Base-by-base conservation (phyloP, 2,797 vertebrate species). In the Sparus aurata region DNA sequence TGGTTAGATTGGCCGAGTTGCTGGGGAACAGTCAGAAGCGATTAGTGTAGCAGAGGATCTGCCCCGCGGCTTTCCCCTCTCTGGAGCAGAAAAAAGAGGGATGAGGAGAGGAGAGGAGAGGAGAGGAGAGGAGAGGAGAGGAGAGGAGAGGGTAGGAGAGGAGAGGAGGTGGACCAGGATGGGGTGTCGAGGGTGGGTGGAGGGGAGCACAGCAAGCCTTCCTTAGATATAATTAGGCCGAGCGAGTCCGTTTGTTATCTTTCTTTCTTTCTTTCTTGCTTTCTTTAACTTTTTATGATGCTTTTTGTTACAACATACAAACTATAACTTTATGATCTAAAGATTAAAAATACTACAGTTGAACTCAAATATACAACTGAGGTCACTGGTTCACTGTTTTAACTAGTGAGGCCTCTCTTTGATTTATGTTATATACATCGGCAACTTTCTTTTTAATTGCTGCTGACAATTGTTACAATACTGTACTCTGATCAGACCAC, bases 1-100 rank as follows among this genome's bases (percentile, higher is more conserved):
- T 87, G 81, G 82, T 87, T 88, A 87, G 90, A 94, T 88, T 80
- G 90, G 90, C 87, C 52, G 78, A 92, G 89, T 91, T 93, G 92
- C 91, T 74, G 85, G 80, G 85, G 87, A 94, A 91, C 94, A 92
- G 94, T 95, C 94, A 94, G 89, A 93, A 94, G 73, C 84, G 84
- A 95, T 95, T 94, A 95, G 92, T 93, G 91, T 90, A 79, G 89
- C 65, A 23, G 68, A 84, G 82, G 89, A 92, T 91, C 87, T 93
- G 93, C 93, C 94, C 93, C 2, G 88, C 85, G 91, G 94, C 91
- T 85, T 73, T 87, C 67, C 82, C 76, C 85, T 87, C 89, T 89
- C 77, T 84, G 76, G 84, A 86, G 88, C 82, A 86, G 79, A 82
- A 82, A 82, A 81, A 87, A 85, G 82, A 58, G 68, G 66, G 65